Evolutionary conservation across 2,888 invertebrate species (phyloP).

Genomic region (Drosophila sordidapex): DNA sequence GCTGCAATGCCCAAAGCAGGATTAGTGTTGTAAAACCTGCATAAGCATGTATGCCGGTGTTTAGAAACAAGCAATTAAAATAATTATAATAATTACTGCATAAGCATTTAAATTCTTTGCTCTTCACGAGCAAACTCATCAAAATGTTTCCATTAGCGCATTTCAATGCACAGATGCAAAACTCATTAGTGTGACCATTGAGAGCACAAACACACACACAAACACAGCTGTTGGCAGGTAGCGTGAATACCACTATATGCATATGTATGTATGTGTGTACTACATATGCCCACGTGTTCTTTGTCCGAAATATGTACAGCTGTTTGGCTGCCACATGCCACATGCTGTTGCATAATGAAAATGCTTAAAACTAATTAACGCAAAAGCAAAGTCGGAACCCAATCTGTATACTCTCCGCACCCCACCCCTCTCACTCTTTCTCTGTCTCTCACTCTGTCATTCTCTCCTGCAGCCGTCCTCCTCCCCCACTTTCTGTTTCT

Average conservation of each 20-base stretch:
- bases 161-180: not conserved
- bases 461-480: conserved; percentile 11
- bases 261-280: not conserved
- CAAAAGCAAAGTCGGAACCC: conserved; percentile 68
- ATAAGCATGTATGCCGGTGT: not conserved
- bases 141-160: not conserved
- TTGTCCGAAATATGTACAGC: conserved; percentile 22
- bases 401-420: conserved; percentile 27
- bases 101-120: not conserved
- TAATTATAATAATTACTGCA: not conserved
- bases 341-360: conserved; percentile 69
- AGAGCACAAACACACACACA: conserved; percentile 2
- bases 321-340: conserved; percentile 32
- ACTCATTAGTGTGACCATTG: conserved; percentile 15
- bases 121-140: not conserved
- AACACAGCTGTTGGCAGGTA: conserved; percentile 6
- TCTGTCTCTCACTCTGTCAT: conserved; percentile 11
- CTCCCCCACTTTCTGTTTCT: conserved; percentile 15
- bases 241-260: not conserved
- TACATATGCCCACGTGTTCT: conserved; percentile 6
- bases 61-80: not conserved
- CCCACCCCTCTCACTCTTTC: conserved; percentile 2
- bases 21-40: not conserved
- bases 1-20: not conserved
- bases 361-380: conserved; percentile 77